Percentiles rank a stretch among this genome's conserved stretches.
phyloP scores from a whole-genome alignment of 2,113 vertebrate genomes.

The Oceanodroma tethys region DNA sequence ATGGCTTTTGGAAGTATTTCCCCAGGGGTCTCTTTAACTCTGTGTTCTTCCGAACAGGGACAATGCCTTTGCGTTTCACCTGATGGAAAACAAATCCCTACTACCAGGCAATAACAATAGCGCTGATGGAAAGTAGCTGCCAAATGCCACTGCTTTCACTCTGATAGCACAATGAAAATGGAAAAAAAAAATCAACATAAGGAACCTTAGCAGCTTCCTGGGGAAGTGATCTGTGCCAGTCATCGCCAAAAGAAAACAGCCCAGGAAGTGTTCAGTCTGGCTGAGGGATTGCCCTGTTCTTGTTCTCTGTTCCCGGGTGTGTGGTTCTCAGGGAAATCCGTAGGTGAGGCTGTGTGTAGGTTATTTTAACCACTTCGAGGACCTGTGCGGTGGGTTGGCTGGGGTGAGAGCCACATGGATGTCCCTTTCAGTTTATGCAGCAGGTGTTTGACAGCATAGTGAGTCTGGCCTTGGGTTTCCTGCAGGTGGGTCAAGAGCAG shows the following conservation, averaged over 20 bases:
- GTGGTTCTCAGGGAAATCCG: background rate
- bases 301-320: background rate
- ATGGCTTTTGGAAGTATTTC: background rate
- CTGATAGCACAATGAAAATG: background rate
- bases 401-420: accelerated
- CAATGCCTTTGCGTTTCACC: background rate
- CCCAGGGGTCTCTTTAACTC: background rate
- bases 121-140: background rate
- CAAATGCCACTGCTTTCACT: conserved; percentile 31
- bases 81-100: conserved; percentile 5
- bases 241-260: background rate
- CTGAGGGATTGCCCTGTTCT: background rate
- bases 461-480: background rate
- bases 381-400: background rate
- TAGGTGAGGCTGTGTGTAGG: accelerated
- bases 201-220: conserved; percentile 21
- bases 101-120: conserved; percentile 6
- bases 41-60: background rate
- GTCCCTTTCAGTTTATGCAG: background rate
- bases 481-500: background rate
- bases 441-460: too few relatives aligned
- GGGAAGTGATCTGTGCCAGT: conserved; percentile 23
- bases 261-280: background rate
- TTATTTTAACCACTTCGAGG: background rate
- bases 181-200: background rate